phyloP scores from a whole-genome alignment of 2,797 vertebrate species.

The Bryconaethiops microstoma region DNA sequence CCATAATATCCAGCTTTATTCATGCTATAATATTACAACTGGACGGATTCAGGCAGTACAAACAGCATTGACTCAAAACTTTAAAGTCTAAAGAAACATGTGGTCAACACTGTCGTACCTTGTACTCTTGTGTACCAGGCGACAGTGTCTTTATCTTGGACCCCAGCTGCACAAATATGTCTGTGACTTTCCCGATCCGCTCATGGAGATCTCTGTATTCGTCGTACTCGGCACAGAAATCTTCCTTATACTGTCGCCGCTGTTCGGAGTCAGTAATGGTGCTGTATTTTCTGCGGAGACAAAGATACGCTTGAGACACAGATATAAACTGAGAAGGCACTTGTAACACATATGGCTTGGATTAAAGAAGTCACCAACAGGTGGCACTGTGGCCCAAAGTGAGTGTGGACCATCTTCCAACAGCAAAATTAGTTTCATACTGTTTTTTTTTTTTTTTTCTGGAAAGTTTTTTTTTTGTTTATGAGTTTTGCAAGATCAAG shows the following conservation, averaged over 20 bases:
- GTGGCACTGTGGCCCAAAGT: conserved; percentile 62
- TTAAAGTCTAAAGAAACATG: neutral
- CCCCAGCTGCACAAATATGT: conserved; percentile 84
- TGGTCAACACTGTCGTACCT: conserved; percentile 69
- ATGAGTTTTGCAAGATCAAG: neutral
- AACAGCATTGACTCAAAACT: neutral
- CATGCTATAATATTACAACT: conserved; percentile 8
- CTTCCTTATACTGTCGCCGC: conserved; percentile 81
- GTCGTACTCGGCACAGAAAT: conserved; percentile 84
- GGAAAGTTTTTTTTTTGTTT: neutral
- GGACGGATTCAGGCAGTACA: neutral
- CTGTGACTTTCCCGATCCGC: conserved; percentile 78
- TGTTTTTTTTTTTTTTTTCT: neutral
- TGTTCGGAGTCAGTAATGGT: conserved; percentile 78
- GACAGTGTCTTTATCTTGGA: conserved; percentile 83
- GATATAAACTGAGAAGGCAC: neutral
- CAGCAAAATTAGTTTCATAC: neutral
- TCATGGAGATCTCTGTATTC: conserved; percentile 83
- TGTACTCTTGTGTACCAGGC: conserved; percentile 83
- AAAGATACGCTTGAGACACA: neutral
- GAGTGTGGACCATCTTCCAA: neutral
- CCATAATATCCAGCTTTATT: conserved; percentile 11
- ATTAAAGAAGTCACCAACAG: conserved; percentile 58
- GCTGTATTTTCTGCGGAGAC: conserved; percentile 77
- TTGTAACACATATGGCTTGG: neutral